phyloP scores from a whole-genome alignment of 2,113 vertebrate genomes.

The Nematolebias whitei region DNA sequence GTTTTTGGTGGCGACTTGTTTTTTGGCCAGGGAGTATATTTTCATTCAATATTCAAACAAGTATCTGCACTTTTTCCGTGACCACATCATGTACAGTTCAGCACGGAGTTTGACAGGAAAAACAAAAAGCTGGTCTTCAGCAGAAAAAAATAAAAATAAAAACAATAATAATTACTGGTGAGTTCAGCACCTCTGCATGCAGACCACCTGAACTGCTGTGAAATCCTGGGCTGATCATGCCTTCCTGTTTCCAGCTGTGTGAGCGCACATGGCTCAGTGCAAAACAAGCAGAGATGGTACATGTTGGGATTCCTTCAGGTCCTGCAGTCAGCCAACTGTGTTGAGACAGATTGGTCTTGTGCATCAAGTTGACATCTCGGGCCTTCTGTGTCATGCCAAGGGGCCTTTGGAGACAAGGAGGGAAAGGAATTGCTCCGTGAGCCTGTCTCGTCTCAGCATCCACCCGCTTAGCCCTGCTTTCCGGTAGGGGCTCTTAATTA shows the following conservation, averaged over 20 bases:
- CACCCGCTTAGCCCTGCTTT: conserved; percentile 57
- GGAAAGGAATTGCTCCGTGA: conserved; percentile 61
- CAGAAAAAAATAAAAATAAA: conserved; percentile 20
- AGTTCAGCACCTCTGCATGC: conserved; percentile 32
- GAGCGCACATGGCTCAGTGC: conserved; percentile 66
- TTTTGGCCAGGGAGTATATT: too few relatives aligned
- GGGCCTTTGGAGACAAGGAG: conserved; percentile 58
- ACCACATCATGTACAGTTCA: background rate
- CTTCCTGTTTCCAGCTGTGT: conserved; percentile 52
- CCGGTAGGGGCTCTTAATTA: conserved; percentile 63
- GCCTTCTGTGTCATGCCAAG: conserved; percentile 72
- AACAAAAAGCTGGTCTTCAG: conserved; percentile 26
- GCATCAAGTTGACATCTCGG: conserved; percentile 69
- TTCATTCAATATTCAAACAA: too few relatives aligned
- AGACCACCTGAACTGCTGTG: conserved; percentile 57
- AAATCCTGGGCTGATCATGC: conserved; percentile 57
- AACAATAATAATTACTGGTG: conserved; percentile 21
- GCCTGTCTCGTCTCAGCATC: conserved; percentile 71
- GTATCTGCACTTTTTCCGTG: conserved; percentile 43
- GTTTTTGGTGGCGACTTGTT: too few relatives aligned
- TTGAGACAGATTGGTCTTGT: conserved; percentile 77
- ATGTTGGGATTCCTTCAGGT: conserved; percentile 47
- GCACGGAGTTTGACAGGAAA: conserved; percentile 13
- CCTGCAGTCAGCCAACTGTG: conserved; percentile 62
- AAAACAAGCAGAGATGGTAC: conserved; percentile 74